Base-by-base conservation (phyloP, 2,113 vertebrate genomes). In the Archocentrus centrarchus region DNA sequence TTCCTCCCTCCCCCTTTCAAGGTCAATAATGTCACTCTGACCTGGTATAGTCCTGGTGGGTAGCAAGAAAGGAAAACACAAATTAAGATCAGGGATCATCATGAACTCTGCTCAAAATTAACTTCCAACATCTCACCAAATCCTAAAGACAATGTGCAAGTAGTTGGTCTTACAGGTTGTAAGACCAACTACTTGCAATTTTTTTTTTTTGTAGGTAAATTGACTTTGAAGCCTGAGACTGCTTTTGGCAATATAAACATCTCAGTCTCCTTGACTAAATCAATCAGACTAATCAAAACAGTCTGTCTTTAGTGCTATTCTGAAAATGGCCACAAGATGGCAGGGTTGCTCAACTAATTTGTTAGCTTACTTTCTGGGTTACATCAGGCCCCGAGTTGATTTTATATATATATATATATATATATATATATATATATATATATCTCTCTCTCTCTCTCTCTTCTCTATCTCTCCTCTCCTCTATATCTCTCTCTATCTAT, bases 1-100 rank as follows among this genome's bases (percentile, higher is more conserved):
- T 3, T 85, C 83, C 64, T 83, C 88, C 57, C 59, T 80, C 41
- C 70, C 80, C 55, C 77, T 85, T 75, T 89, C 91, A 61, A 90
- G 68, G 60, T 93, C 92, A 87, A 89, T 92, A 77, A 63, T 86
- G 59, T 41, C 81, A 7, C 35, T 79, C 35, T 78, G 88, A 55
- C 58, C 89, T 8, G 90, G 85, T 20, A 89, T 79, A 62, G 82
- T 89, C 88, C 95, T 96, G 84, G 18, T 82, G 80, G 57, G n/a
- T 75, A 76, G 18, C 3, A 39, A 77, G 60, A 81, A 86, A 82
- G 59, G 64, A 22, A 62, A 58, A 76, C 61, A 2, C 6, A 20
- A 5, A 77, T 30, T 20, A 44, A 35, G 14, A 62, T 53, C 18
- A 66, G 17, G 6, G 11, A 7, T 61, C 17, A 0, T 17, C 20